These are phyloP conservation scores for Jaculus jaculus DNA, from an alignment of 2,113 vertebrate species.

Conservation along the genomic window DNA sequence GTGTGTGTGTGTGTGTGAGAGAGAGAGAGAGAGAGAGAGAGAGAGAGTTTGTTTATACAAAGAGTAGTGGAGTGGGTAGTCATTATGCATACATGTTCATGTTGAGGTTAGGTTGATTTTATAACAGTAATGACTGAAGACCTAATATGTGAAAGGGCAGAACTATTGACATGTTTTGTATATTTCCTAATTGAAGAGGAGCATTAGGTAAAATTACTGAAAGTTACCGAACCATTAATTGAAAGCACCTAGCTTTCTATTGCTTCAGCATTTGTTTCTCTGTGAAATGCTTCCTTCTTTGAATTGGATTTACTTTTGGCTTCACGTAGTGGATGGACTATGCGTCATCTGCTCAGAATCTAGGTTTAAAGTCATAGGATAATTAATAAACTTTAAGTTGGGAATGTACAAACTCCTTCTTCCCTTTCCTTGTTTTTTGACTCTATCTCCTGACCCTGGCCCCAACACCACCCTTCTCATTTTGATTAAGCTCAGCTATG, in stretches of 20 bases:
- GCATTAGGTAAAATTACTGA: accelerated
- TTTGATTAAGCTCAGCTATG: neutral
- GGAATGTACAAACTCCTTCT: neutral
- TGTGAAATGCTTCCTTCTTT: neutral
- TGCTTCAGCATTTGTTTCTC: neutral
- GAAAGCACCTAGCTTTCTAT: neutral
- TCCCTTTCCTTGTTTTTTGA: neutral
- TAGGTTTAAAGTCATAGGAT: neutral
- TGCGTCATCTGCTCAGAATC: neutral
- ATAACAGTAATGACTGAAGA: neutral
- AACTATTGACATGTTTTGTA: neutral
- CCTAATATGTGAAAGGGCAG: neutral
- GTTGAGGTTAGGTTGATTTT: neutral
- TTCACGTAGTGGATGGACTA: neutral
- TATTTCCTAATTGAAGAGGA: neutral
- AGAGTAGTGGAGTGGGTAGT: neutral
- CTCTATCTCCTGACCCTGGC: neutral
- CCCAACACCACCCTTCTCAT: neutral
- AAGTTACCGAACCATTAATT: neutral
- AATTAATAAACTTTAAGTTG: neutral
- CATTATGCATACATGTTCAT: neutral
- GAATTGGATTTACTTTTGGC: neutral
- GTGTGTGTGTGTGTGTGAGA: neutral
- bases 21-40: too few relatives aligned
- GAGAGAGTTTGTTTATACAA: too few relatives aligned